These are phyloP conservation scores for Dolichopus griseipennis DNA, from an alignment of 2,888 invertebrate genomes.

Conservation along the genomic window DNA sequence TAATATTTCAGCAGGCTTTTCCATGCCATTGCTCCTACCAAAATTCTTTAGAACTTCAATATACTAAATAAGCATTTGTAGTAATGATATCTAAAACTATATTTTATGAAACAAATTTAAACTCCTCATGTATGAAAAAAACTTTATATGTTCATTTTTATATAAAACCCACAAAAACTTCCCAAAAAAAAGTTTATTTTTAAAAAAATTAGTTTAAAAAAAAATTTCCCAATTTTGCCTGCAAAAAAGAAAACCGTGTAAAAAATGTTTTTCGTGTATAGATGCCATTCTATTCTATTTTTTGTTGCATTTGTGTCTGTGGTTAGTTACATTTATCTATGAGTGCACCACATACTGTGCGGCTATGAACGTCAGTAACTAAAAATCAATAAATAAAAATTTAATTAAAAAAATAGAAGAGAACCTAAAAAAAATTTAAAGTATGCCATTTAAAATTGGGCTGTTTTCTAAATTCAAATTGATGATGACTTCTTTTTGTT, in stretches of 20 bases:
- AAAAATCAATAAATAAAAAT: constrained; percentile 3
- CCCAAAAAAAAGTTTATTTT: no score
- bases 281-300: neutral
- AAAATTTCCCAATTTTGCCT: neutral
- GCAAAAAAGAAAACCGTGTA: neutral
- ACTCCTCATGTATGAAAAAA: no score
- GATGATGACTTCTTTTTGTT: neutral
- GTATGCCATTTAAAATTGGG: neutral
- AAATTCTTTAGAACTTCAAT: no score
- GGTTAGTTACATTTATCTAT: neutral
- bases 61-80: no score
- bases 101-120: no score
- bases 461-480: neutral
- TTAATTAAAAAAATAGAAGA: neutral
- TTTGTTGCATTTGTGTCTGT: neutral
- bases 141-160: no score
- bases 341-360: neutral
- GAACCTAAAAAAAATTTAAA: neutral
- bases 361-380: neutral
- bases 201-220: no score
- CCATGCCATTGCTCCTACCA: no score
- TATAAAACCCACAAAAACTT: no score
- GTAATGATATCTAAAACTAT: no score
- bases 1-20: no score
- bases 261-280: neutral